These are phyloP conservation scores for Drosophila mimica DNA, from an alignment of 2,888 invertebrate species.

Conservation along the genomic window DNA sequence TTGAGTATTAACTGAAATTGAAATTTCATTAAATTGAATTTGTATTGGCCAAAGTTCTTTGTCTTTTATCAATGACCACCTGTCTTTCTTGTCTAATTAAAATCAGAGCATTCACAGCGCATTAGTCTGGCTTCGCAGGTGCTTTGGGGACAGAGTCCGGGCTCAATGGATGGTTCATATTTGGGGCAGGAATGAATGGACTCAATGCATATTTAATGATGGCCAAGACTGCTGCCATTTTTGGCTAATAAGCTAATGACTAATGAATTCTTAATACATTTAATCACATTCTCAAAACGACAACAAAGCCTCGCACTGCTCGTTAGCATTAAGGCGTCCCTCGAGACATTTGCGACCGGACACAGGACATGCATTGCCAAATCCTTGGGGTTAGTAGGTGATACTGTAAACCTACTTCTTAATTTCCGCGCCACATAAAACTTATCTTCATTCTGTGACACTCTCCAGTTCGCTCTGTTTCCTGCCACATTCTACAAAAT, in stretches of 20 bases:
- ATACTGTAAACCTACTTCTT: slow-evolving; percentile 72
- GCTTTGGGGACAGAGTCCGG: neutral
- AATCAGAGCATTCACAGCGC: slow-evolving; percentile 31
- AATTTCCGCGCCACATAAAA: slow-evolving; percentile 81
- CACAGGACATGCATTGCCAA: slow-evolving; percentile 31
- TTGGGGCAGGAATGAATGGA: slow-evolving; percentile 46
- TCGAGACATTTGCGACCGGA: slow-evolving; percentile 45
- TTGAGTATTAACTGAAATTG: slow-evolving; percentile 6
- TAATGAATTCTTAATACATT: slow-evolving; percentile 76
- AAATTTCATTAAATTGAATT: slow-evolving; percentile 25
- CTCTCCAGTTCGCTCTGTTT: slow-evolving; percentile 19
- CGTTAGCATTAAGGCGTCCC: slow-evolving; percentile 25
- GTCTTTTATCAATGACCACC: slow-evolving; percentile 12
- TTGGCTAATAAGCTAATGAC: slow-evolving; percentile 24
- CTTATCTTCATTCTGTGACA: slow-evolving; percentile 74
- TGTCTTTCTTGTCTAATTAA: slow-evolving; percentile 36
- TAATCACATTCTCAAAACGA: slow-evolving; percentile 57
- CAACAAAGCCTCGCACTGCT: slow-evolving; percentile 4
- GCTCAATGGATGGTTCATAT: neutral
- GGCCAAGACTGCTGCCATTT: slow-evolving; percentile 16
- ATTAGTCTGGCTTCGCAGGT: slow-evolving; percentile 32
- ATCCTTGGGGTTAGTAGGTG: slow-evolving; percentile 30
- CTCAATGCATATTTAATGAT: slow-evolving; percentile 74
- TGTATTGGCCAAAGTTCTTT: slow-evolving; percentile 1
- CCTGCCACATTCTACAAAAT: neutral